phyloP scores from a whole-genome alignment of 2,888 invertebrate genomes.

The Papilio gigon region DNA sequence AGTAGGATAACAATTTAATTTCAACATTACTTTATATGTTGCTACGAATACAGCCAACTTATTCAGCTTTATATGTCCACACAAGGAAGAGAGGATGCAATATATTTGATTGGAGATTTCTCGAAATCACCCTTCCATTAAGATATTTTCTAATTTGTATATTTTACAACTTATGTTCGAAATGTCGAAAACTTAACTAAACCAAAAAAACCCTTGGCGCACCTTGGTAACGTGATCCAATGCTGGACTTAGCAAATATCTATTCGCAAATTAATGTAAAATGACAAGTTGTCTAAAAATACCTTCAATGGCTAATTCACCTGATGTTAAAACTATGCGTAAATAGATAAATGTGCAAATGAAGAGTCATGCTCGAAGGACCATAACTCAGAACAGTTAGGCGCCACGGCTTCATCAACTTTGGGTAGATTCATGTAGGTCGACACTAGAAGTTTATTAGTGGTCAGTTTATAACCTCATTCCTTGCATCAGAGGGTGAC shows the following conservation, averaged over 20 bases:
- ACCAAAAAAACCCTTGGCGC: too few species aligned
- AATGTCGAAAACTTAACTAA: neutral
- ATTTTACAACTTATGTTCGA: neutral
- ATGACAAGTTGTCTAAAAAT: neutral
- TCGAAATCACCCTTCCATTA: neutral
- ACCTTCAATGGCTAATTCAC: neutral
- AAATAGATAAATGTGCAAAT: neutral
- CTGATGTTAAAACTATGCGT: neutral
- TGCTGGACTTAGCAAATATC: neutral
- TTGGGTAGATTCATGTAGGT: neutral
- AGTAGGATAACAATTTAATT: too few species aligned
- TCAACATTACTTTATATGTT: neutral
- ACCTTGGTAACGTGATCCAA: neutral
- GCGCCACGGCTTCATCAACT: neutral
- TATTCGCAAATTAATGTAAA: neutral
- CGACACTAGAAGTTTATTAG: neutral
- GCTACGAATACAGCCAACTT: neutral
- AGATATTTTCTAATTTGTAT: neutral
- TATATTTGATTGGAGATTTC: neutral
- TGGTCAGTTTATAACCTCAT: constrained; percentile 40
- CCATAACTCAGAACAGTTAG: too few species aligned
- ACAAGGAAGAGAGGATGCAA: constrained; percentile 9
- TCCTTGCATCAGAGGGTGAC: constrained; percentile 63
- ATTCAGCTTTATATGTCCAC: neutral
- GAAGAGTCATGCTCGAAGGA: neutral